Evolutionary conservation across 2,888 invertebrate genomes (phyloP), one percentile per base, ranked within the genome.

Genomic region (Odontocolon sp.): DNA sequence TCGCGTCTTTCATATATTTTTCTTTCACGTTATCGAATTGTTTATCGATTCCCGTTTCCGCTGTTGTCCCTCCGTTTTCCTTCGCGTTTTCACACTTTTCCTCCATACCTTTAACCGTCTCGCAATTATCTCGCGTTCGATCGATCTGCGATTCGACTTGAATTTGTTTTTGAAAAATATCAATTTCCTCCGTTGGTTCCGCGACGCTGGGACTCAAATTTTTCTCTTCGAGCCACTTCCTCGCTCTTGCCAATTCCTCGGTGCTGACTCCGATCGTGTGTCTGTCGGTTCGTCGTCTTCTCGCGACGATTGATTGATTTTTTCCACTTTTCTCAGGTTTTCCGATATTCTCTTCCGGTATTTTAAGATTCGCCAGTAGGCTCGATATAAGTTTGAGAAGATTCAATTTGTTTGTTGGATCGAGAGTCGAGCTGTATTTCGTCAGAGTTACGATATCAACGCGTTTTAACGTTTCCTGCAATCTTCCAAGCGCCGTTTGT

Each of bases 241-340:
- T 92, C 0, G 97, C 97, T 83, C 95, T 94, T 1, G 94, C 95
- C 23, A 97, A 90, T 85, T 97, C 97, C 87, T 96, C 96, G 47
- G 93, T 93, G 38, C 95, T 96, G 14, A 97, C 96, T 52, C 96
- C 96, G 18, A 97, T 95, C 0, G 97, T 97, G 89, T 97, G 96
- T 0, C 97, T 91, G 52, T 93, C 93, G 77, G 94, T 93, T 28
- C 93, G 92, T 68, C 94, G 92, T 6, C 92, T 90, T 76, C 93
- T 1, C 91, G 42, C 78, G 83, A 59, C 82, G 87, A 1, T 50
- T 47, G 64, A n/a, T 8, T 47, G 16, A 16, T 11, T 59, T 16
- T 71, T 76, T 16, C 91, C 88, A 0, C 91, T 82, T 69, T 73
- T 79, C 86, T 36, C 90, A 87, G 77, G 40, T 85, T 89, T 26